Conservation (phyloP, 2,888 invertebrate genomes). For the Lypha dubia region DNA sequence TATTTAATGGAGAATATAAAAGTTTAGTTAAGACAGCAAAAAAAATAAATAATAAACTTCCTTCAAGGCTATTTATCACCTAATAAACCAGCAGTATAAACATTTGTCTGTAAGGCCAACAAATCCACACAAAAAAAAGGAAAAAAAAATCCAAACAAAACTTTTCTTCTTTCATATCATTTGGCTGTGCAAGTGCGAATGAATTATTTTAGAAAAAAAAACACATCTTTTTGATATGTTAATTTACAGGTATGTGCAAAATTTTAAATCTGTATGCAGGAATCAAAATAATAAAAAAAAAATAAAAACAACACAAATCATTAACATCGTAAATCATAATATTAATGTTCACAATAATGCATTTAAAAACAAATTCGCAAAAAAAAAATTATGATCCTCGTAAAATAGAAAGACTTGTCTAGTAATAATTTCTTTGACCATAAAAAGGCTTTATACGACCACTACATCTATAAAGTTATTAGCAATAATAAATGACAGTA, state of each 20-base stretch:
- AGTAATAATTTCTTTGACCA: constrained; percentile 20
- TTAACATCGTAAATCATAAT: constrained; percentile 62
- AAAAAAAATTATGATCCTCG: background rate
- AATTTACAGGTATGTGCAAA: constrained; percentile 27
- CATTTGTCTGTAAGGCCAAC: constrained; percentile 52
- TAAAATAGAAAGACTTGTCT: constrained; percentile 6
- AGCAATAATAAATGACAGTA: too few relatives aligned
- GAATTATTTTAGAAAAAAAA: constrained; percentile 18
- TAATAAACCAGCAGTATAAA: constrained; percentile 67
- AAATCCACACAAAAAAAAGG: background rate
- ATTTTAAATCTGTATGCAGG: background rate
- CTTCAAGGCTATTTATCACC: constrained; percentile 70
- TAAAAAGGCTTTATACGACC: background rate
- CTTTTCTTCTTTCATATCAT: constrained; percentile 37
- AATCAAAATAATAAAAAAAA: constrained; percentile 9
- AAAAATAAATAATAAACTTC: constrained; percentile 28
- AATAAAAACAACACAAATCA: constrained; percentile 43
- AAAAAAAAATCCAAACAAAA: constrained; percentile 5
- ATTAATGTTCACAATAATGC: constrained; percentile 16
- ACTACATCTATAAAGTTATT: too few relatives aligned
- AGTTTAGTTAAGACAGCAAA: constrained; percentile 26
- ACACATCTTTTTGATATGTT: background rate
- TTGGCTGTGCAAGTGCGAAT: constrained; percentile 54
- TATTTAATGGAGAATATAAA: constrained; percentile 29
- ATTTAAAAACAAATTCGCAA: constrained; percentile 2